Conservation (phyloP, 1,140 invertebrate species). For the Drosophila nasuta region DNA sequence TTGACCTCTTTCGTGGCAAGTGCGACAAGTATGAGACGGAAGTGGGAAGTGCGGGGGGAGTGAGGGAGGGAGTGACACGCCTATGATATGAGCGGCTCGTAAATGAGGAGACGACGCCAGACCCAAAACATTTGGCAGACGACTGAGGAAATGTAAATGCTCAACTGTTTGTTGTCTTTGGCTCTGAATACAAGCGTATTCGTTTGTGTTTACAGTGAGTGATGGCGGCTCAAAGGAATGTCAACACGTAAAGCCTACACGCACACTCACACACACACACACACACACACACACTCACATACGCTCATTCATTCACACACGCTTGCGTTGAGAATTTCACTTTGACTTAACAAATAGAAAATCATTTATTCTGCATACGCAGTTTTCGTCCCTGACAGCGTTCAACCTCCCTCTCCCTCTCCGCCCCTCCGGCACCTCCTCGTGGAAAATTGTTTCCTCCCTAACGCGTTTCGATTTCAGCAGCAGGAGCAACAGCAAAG, state of each 20-base stretch:
- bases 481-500: not conserved
- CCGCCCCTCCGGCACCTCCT: not conserved
- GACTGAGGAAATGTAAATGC: conserved; percentile 70
- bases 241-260: conserved; percentile 69
- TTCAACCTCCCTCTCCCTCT: not conserved
- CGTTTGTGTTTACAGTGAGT: conserved; percentile 61
- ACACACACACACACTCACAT: not conserved
- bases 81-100: conserved; percentile 54
- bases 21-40: not conserved
- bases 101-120: conserved; percentile 58
- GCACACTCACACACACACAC: conserved; percentile 10
- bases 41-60: conserved; percentile 5
- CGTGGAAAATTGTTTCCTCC: conserved; percentile 44
- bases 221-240: conserved; percentile 80
- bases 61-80: conserved; percentile 23
- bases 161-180: conserved; percentile 68
- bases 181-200: conserved; percentile 30
- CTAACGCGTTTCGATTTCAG: conserved; percentile 65
- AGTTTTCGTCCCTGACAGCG: conserved; percentile 34
- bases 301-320: conserved; percentile 24
- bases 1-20: conserved; percentile 68
- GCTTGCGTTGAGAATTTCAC: conserved; percentile 64
- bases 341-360: conserved; percentile 83
- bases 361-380: conserved; percentile 80
- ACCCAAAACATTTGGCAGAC: conserved; percentile 62